Evolutionary conservation across 2,797 vertebrate species (phyloP), one percentile per base, ranked within the genome.

Genomic region (Protosalanx chinensis): DNA sequence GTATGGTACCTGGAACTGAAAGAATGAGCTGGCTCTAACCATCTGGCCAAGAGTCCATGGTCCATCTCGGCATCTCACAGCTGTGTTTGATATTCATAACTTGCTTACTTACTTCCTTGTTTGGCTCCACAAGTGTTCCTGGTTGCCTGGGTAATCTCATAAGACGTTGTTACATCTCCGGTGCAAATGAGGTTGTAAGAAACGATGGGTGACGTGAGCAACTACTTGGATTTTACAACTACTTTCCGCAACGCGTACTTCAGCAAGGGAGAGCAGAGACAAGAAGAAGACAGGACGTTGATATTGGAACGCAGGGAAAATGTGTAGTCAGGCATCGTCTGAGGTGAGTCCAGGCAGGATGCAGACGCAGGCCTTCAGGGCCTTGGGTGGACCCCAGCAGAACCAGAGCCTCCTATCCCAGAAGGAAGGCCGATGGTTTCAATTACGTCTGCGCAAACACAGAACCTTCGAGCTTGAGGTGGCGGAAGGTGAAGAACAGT

Each of bases 131-230:
- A 56, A 16, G 27, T 67, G 18, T 37, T 32, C 20, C 64, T 10
- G 29, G 71, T 60, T 49, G 49, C 37, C 64, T 68, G 32, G 59
- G 37, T 49, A 27, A 65, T 58, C 49, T 67, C 33, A 30, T 29
- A 56, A n/a, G n/a, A 16, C 20, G 53, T 37, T 5, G n/a, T 18
- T 70, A 20, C 33, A 3, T 60, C 62, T 57, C 56, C 20, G 64
- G 41, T 70, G 56, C 30, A 8, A 70, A 57, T 70, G 30, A 67
- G 46, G 41, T 33, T 67, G 37, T 57, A 71, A 59, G 37, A 53
- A 65, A 13, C 20, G 29, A 46, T 33, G 27, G 30, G 59, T 33
- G 41, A 71, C 73, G 12, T n/a, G 23, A 13, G 53, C 63, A 71
- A 33, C 27, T 30, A 27, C 59, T 59, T 2, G 27, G 5, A 29